These are phyloP conservation scores for Clanis bilineata DNA, from an alignment of 2,888 invertebrate species.

Conservation along the genomic window DNA sequence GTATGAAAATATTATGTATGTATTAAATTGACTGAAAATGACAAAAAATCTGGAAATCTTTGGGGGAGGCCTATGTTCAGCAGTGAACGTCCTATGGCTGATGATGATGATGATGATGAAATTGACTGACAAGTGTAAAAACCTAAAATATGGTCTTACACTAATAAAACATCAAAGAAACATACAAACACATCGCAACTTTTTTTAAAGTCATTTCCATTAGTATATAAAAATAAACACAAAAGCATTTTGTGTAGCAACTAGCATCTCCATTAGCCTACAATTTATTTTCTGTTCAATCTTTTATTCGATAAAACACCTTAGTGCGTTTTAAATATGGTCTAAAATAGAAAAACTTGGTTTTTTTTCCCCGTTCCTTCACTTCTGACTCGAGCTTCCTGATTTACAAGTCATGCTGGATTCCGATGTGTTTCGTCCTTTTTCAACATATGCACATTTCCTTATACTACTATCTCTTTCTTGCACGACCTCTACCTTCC, in stretches of 20 bases:
- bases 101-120: no score
- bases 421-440: slow-evolving; percentile 29
- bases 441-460: background rate
- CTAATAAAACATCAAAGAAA: background rate
- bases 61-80: no score
- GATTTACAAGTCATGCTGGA: slow-evolving; percentile 38
- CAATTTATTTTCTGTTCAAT: background rate
- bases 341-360: background rate
- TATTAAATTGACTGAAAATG: no score
- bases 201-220: background rate
- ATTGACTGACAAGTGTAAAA: no score
- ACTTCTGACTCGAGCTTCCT: slow-evolving; percentile 23
- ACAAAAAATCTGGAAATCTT: no score
- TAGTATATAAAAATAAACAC: background rate
- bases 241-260: background rate
- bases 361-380: background rate
- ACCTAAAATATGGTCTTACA: background rate
- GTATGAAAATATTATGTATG: no score
- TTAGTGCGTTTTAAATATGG: background rate
- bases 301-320: background rate
- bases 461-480: background rate
- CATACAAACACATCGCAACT: background rate
- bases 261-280: slow-evolving; percentile 7
- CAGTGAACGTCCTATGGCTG: no score
- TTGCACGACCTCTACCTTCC: background rate